Percentiles rank a stretch among this genome's conserved stretches.
phyloP scores from a whole-genome alignment of 2,888 invertebrate genomes.

The Thymelicus lineola region DNA sequence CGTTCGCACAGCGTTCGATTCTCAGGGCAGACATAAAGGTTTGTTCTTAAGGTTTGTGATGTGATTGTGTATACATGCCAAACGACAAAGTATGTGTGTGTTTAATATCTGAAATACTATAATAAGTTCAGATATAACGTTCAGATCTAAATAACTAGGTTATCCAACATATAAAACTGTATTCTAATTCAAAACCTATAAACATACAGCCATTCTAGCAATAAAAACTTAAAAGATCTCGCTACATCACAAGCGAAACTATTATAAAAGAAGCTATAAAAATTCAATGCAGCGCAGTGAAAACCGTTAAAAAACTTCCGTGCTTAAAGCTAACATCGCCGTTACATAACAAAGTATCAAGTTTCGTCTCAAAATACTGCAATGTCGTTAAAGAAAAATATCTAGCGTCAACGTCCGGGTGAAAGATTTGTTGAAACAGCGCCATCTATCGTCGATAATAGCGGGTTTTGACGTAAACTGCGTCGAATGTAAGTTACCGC shows the following conservation, averaged over 20 bases:
- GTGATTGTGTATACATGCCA: no score
- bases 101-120: no score
- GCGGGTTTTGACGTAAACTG: constrained; percentile 71
- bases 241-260: constrained; percentile 31
- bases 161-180: neutral
- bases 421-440: constrained; percentile 62
- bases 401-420: constrained; percentile 46
- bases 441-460: constrained; percentile 78
- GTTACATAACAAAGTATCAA: constrained; percentile 41
- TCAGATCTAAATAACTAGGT: no score
- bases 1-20: no score
- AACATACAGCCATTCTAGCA: constrained; percentile 11
- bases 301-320: constrained; percentile 40
- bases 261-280: constrained; percentile 36
- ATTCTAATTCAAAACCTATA: constrained; percentile 6
- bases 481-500: constrained; percentile 56
- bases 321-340: constrained; percentile 44
- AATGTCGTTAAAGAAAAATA: constrained; percentile 60
- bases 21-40: no score
- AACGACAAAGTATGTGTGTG: no score
- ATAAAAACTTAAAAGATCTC: constrained; percentile 23
- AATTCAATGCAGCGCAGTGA: constrained; percentile 38
- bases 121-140: no score
- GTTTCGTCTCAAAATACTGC: constrained; percentile 58
- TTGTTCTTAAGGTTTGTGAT: no score